Evolutionary conservation across 1,140 invertebrate genomes (phyloP).

Genomic region (Penaeus japonicus): DNA sequence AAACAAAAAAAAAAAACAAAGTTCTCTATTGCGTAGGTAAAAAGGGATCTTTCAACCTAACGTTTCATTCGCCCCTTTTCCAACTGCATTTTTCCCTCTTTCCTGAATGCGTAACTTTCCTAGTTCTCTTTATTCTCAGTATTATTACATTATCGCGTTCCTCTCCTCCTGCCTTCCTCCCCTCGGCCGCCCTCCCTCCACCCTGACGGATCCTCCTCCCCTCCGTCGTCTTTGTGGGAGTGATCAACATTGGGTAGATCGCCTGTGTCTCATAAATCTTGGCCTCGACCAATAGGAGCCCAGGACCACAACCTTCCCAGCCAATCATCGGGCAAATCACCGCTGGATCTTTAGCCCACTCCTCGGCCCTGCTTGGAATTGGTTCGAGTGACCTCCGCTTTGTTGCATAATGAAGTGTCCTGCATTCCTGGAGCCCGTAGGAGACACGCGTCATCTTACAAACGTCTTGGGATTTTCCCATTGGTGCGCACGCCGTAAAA

Average conservation of each 20-base stretch:
- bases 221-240: not conserved
- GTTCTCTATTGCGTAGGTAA: no score
- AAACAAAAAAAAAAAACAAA: no score
- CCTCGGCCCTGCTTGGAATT: slow-evolving; percentile 26
- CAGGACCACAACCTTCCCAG: slow-evolving; percentile 4
- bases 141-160: no score
- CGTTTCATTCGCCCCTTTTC: no score
- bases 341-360: slow-evolving; percentile 40
- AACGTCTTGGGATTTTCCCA: not conserved
- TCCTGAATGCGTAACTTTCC: no score
- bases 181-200: not conserved
- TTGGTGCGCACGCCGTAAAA: not conserved
- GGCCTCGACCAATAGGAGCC: slow-evolving; percentile 22
- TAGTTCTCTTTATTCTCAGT: no score
- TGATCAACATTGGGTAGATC: slow-evolving; percentile 39
- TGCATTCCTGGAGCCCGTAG: not conserved
- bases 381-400: slow-evolving; percentile 15
- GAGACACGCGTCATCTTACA: not conserved
- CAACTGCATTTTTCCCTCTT: no score
- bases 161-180: not conserved
- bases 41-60: no score
- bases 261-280: slow-evolving; percentile 44
- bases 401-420: slow-evolving; percentile 4
- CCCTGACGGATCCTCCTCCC: not conserved
- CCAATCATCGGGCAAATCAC: slow-evolving; percentile 38